Evolutionary conservation across 2,888 invertebrate species (phyloP), one percentile per base, ranked within the genome.

Genomic region (Hyposoter didymator): DNA sequence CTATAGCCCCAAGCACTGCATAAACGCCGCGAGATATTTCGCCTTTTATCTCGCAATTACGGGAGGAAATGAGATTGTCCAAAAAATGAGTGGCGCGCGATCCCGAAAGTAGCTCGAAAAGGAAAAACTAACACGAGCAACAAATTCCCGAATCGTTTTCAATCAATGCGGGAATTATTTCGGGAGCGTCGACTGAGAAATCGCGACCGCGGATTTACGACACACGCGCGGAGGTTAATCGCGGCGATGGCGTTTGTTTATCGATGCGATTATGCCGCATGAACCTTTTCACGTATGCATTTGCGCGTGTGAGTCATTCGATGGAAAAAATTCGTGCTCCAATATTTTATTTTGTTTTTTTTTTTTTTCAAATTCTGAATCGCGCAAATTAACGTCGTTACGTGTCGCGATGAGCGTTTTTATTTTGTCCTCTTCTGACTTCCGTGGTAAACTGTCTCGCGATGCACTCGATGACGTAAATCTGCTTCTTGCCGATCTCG

Each of bases 391-490:
- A 66, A 32, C 47, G 64, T 43, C 64, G 73, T 80, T 64, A 80
- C 80, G 72, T 64, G 72, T 49, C 76, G 35, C 35, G 64, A 72
- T 72, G 28, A 78, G 47, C 55, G 28, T 22, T 73, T 75, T 52
- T 74, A n/a, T 78, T 73, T 28, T 45, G 0, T 35, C 55, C 47
- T 35, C 59, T 74, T 59, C 49, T 14, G 45, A 32, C 70, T 67
- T 66, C 55, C n/a, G 49, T 32, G 64, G 55, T 74, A 43, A 66
- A 43, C 80, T 64, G 14, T 64, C 14, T 39, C 81, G 67, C 55
- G 67, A 47, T 59, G 35, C 70, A 79, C 69, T 47, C 79, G 70
- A 45, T 80, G 72, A 64, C 80, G 62, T 35, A 64, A 39, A 79
- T 78, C 55, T 66, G 64, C 32, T 45, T 22, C n/a, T 43, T 39